phyloP scores from a whole-genome alignment of 2,797 vertebrate species.

The Alosa sapidissima region DNA sequence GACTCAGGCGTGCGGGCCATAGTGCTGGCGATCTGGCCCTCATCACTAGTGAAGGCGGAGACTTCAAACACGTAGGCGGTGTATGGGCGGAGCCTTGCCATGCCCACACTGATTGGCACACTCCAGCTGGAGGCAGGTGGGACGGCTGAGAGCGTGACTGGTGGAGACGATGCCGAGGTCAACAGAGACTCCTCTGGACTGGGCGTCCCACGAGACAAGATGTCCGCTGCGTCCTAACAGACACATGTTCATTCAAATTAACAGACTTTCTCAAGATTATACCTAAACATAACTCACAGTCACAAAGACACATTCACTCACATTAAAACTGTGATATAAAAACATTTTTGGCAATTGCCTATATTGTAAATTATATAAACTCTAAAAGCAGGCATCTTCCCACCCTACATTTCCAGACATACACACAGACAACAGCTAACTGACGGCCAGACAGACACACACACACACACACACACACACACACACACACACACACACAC shows the following conservation, averaged over 20 bases:
- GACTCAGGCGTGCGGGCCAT: slow-evolving; percentile 95
- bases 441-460: background rate
- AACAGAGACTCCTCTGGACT: slow-evolving; percentile 78
- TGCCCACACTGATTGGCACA: slow-evolving; percentile 86
- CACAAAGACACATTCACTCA: too few relatives aligned
- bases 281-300: too few relatives aligned
- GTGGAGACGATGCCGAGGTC: slow-evolving; percentile 63
- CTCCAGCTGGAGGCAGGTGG: slow-evolving; percentile 84
- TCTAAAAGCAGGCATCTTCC: too few relatives aligned
- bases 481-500: slow-evolving; percentile 16
- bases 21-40: slow-evolving; percentile 90
- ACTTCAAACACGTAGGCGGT: slow-evolving; percentile 96
- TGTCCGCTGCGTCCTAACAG: slow-evolving; percentile 88
- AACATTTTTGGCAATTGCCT: too few relatives aligned
- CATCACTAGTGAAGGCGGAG: slow-evolving; percentile 90
- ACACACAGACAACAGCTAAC: background rate
- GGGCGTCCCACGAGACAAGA: slow-evolving; percentile 87
- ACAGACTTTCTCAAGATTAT: background rate
- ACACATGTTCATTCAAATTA: background rate
- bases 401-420: background rate
- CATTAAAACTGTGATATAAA: too few relatives aligned
- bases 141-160: slow-evolving; percentile 69
- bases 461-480: slow-evolving; percentile 11
- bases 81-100: slow-evolving; percentile 86
- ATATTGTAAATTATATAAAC: too few relatives aligned